Conservation (phyloP, 2,113 vertebrate genomes). For the Ondatra zibethicus region DNA sequence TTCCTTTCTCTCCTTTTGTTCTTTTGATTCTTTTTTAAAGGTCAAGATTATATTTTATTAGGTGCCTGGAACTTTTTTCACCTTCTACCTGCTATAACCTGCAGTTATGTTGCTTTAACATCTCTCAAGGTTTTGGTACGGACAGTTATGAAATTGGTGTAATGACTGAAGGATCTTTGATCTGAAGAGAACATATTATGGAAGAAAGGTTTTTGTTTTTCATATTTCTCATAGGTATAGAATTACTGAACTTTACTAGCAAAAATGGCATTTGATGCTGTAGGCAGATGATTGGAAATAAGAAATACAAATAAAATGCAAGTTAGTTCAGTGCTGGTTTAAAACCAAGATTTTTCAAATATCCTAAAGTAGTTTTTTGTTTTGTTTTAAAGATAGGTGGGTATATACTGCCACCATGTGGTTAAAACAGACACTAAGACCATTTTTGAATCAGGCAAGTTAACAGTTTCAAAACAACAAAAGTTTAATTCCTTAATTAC, state of each 20-base stretch:
- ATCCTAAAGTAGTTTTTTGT: background rate
- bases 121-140: background rate
- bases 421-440: background rate
- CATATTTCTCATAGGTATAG: background rate
- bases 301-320: slow-evolving; percentile 54
- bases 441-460: background rate
- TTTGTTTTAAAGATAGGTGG: background rate
- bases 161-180: background rate
- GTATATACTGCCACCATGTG: slow-evolving; percentile 75
- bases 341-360: slow-evolving; percentile 28
- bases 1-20: too few relatives aligned
- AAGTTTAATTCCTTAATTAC: slow-evolving; percentile 23
- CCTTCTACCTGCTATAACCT: background rate
- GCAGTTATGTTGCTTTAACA: background rate
- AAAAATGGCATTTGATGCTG: background rate
- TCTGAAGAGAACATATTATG: slow-evolving; percentile 4
- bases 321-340: slow-evolving; percentile 11
- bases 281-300: background rate
- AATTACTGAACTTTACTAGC: background rate
- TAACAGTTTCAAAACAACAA: background rate
- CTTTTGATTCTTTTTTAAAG: slow-evolving; percentile 28
- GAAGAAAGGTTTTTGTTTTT: background rate
- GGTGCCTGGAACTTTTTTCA: slow-evolving; percentile 32
- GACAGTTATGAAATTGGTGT: background rate
- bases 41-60: slow-evolving; percentile 38